Conservation (phyloP, 1,140 invertebrate genomes). For the Planococcus citri region DNA sequence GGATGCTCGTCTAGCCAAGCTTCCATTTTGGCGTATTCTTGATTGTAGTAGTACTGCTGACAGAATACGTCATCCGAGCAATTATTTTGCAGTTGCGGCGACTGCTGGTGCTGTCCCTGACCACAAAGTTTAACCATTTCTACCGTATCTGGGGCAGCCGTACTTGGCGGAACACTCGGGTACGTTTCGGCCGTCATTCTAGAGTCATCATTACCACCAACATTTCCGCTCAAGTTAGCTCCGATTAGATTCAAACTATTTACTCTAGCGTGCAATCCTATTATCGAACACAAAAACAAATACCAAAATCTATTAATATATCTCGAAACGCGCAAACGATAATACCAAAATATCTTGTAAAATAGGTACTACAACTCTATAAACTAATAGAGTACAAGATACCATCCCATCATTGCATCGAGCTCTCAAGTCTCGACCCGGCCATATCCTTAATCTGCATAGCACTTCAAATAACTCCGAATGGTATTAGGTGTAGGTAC, state of each 20-base stretch:
- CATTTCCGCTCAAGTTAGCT: conserved; percentile 12
- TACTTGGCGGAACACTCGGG: conserved; percentile 28
- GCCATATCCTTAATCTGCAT: too few relatives aligned
- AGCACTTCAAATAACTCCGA: too few relatives aligned
- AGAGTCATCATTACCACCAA: conserved; percentile 57
- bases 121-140: conserved; percentile 29
- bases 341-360: too few relatives aligned
- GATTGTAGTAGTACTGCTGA: conserved; percentile 49
- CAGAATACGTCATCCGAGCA: neutral
- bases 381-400: too few relatives aligned
- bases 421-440: too few relatives aligned
- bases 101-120: conserved; percentile 17
- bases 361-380: too few relatives aligned
- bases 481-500: too few relatives aligned
- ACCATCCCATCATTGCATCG: too few relatives aligned
- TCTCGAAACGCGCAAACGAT: too few relatives aligned
- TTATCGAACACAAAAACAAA: neutral
- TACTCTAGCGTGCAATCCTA: conserved; percentile 15
- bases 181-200: conserved; percentile 52
- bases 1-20: conserved; percentile 93
- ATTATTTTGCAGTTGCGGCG: conserved; percentile 6
- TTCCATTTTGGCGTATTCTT: conserved; percentile 73
- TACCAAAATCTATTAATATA: neutral
- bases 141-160: conserved; percentile 1
- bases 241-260: conserved; percentile 3